phyloP scores from a whole-genome alignment of 2,888 invertebrate species.

The Ophonus ardosiacus region DNA sequence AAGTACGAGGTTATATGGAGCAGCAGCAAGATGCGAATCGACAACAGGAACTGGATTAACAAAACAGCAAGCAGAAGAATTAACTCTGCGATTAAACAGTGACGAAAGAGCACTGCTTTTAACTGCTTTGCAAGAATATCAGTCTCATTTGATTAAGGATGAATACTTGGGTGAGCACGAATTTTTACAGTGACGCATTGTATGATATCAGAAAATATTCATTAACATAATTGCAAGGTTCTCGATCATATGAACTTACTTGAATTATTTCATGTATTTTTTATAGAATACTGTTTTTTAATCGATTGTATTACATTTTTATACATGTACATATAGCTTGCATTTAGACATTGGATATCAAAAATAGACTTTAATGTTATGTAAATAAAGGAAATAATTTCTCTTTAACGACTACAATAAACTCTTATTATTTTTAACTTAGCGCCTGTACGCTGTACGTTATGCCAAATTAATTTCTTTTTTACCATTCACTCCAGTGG shows the following conservation, averaged over 20 bases:
- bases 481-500: background rate
- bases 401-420: conserved; percentile 1
- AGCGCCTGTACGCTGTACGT: conserved; percentile 1
- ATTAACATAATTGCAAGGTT: conserved; percentile 39
- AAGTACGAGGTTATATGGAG: conserved; percentile 70
- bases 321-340: background rate
- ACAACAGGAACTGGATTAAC: conserved; percentile 75
- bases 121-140: conserved; percentile 84
- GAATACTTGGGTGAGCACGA: conserved; percentile 76
- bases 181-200: conserved; percentile 6
- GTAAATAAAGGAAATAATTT: background rate
- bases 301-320: background rate
- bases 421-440: conserved; percentile 20
- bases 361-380: background rate
- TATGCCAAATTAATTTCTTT: conserved; percentile 16
- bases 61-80: conserved; percentile 85
- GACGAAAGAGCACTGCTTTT: conserved; percentile 85
- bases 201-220: conserved; percentile 1
- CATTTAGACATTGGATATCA: background rate
- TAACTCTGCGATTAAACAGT: conserved; percentile 84
- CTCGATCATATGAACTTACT: background rate
- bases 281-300: background rate
- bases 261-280: background rate
- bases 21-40: conserved; percentile 74
- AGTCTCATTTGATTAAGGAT: conserved; percentile 86